A percentile compares a stretch with the other conserved stretches of the same genome.
phyloP scores from a whole-genome alignment of 1,140 invertebrate genomes.

The Onthophagus taurus region DNA sequence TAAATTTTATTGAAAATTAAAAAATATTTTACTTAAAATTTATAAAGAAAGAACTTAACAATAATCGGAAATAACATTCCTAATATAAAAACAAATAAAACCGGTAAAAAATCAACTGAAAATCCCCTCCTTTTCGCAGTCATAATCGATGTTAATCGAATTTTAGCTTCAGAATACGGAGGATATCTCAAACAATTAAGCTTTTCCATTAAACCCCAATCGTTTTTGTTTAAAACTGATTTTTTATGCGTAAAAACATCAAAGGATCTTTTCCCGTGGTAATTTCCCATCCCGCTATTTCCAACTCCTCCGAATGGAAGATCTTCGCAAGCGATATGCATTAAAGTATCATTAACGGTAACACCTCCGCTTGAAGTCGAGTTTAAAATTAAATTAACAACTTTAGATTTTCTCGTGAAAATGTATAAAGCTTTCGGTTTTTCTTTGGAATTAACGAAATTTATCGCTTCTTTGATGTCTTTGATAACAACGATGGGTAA shows the following conservation, averaged over 20 bases:
- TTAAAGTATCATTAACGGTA: slow-evolving; percentile 73
- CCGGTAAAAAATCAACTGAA: slow-evolving; percentile 36
- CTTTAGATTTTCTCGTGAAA: slow-evolving; percentile 65
- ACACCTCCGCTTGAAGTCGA: slow-evolving; percentile 70
- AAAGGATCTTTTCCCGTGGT: slow-evolving; percentile 86
- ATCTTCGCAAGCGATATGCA: slow-evolving; percentile 68
- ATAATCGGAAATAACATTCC: neutral
- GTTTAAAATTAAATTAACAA: slow-evolving; percentile 63
- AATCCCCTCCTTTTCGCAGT: slow-evolving; percentile 53
- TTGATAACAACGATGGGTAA: slow-evolving; percentile 77
- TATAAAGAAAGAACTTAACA: no score
- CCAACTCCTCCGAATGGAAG: slow-evolving; percentile 86
- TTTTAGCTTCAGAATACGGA: slow-evolving; percentile 73
- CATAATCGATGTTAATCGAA: slow-evolving; percentile 50
- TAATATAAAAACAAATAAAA: neutral
- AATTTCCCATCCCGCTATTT: slow-evolving; percentile 80
- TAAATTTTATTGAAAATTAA: no score
- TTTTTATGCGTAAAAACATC: slow-evolving; percentile 91
- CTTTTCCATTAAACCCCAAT: slow-evolving; percentile 57
- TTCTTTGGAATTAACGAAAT: slow-evolving; percentile 62
- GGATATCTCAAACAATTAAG: slow-evolving; percentile 60
- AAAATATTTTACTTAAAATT: no score
- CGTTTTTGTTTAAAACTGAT: slow-evolving; percentile 66
- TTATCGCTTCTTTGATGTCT: slow-evolving; percentile 79
- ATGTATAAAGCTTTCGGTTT: slow-evolving; percentile 77